These are phyloP conservation scores for Smittia aterrima DNA, from an alignment of 2,888 invertebrate species.

Conservation along the genomic window DNA sequence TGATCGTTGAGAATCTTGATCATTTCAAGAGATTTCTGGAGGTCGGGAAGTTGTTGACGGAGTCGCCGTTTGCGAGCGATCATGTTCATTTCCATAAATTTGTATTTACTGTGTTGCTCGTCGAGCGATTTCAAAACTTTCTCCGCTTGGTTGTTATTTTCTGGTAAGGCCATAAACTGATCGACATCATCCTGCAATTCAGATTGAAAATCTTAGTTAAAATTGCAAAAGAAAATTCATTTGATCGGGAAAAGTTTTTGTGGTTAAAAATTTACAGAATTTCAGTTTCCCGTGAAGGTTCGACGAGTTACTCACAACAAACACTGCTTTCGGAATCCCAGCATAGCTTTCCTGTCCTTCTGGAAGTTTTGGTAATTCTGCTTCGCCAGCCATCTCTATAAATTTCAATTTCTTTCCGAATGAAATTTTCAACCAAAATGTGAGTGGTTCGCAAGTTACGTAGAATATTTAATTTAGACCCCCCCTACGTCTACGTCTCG, in stretches of 20 bases:
- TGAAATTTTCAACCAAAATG: background rate
- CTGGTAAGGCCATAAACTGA: slow-evolving; percentile 80
- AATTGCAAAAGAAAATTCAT: slow-evolving; percentile 7
- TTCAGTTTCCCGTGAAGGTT: background rate
- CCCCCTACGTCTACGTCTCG: too few relatives aligned
- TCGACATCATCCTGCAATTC: slow-evolving; percentile 86
- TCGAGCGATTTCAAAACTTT: slow-evolving; percentile 82
- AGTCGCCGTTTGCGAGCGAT: slow-evolving; percentile 81
- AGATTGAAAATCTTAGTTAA: background rate
- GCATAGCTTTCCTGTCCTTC: slow-evolving; percentile 62
- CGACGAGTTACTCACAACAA: slow-evolving; percentile 68
- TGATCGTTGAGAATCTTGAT: slow-evolving; percentile 82
- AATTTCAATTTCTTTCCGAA: background rate
- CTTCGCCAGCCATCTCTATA: slow-evolving; percentile 37
- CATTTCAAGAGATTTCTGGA: slow-evolving; percentile 87
- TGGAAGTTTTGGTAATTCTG: slow-evolving; percentile 53
- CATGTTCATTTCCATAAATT: slow-evolving; percentile 94
- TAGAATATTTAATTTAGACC: too few relatives aligned
- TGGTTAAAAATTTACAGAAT: background rate
- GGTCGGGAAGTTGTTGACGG: slow-evolving; percentile 90
- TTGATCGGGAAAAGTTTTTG: slow-evolving; percentile 1
- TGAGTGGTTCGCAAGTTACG: background rate
- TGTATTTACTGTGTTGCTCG: slow-evolving; percentile 93
- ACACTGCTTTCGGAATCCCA: slow-evolving; percentile 83
- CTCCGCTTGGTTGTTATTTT: slow-evolving; percentile 80